Base-by-base conservation (phyloP, 2,888 invertebrate genomes). In the Caenorhabditis uteleia region DNA sequence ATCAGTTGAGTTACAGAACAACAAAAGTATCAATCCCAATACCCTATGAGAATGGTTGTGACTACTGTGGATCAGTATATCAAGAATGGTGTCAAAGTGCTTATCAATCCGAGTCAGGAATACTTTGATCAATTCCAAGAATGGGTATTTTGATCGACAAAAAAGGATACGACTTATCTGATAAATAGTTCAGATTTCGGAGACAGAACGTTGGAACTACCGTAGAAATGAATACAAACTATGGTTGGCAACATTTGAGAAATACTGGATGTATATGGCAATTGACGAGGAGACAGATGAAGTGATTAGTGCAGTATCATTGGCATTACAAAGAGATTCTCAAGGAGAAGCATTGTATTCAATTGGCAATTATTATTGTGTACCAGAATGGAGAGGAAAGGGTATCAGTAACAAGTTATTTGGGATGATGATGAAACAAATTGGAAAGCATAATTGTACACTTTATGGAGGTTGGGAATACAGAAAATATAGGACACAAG, bases 281-380 rank as follows among this genome's bases (percentile, higher is more conserved):
- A 43, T 64, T 36, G 58, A 64, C 27, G 58, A 64, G 40, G 56
- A 56, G 18, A 51, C 39, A 16, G 51, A 62, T 25, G 62, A 62
- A 26, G 31, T 50, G 6, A 36, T 62, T 33, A 51, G 55, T 31
- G 49, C 57, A 1, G 56, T 56, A 0, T 53, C 51, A 14, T 40
- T 62, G 36, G 56, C 62, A 6, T 51, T 56, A 25, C 47, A 53
- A 43, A 20, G 34, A 3, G 25, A 43, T 25, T 25, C 42, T 10
- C 25, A 44, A 5, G 56, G 51, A 46, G 53, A 50, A 34, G 38
- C 46, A 31, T 38, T 62, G 18, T 62, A 48, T 38, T 51, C 62
- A 33, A 51, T 62, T 42, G 62, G 62, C 31, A 62, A 62, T 16
- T 62, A 62, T 57, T 62, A 62, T 40, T 62, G 62, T 25, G 62